Evolutionary conservation across 2,888 invertebrate species (phyloP).

Genomic region (Acrobasis repandana): DNA sequence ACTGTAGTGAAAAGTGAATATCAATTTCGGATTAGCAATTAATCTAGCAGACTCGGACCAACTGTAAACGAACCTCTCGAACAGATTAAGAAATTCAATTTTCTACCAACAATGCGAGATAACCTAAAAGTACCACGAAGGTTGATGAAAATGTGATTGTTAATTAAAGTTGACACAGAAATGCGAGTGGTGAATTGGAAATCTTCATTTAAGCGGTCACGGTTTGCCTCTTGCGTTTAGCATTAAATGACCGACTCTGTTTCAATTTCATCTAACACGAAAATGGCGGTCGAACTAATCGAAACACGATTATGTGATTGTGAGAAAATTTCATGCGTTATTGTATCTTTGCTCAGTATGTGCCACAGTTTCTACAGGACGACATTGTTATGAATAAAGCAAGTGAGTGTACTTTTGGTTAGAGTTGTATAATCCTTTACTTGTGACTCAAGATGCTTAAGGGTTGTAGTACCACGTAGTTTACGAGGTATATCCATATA

Average conservation of each 20-base stretch:
- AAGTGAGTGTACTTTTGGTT: slow-evolving; percentile 58
- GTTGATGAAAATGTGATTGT: slow-evolving; percentile 79
- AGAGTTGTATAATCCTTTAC: background rate
- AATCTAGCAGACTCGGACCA: slow-evolving; percentile 35
- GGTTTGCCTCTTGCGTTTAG: slow-evolving; percentile 77
- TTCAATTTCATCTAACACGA: slow-evolving; percentile 81
- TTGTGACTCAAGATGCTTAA: no score
- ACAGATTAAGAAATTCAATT: slow-evolving; percentile 74
- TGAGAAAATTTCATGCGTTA: slow-evolving; percentile 76
- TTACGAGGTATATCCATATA: no score
- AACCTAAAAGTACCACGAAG: slow-evolving; percentile 63
- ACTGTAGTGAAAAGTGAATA: background rate
- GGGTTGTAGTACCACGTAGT: no score
- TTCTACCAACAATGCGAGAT: slow-evolving; percentile 63
- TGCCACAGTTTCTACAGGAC: slow-evolving; percentile 65
- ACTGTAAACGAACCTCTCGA: slow-evolving; percentile 59
- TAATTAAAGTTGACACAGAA: slow-evolving; percentile 83
- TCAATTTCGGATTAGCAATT: slow-evolving; percentile 15
- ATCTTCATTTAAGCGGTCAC: slow-evolving; percentile 81
- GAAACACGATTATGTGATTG: slow-evolving; percentile 79
- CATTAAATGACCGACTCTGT: slow-evolving; percentile 81
- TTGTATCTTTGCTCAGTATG: slow-evolving; percentile 70
- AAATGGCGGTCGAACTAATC: slow-evolving; percentile 78
- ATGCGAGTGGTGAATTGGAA: slow-evolving; percentile 75
- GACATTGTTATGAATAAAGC: slow-evolving; percentile 75